phyloP scores from a whole-genome alignment of 64 coral and sea anemone species.

The Platygyra sinensis region DNA sequence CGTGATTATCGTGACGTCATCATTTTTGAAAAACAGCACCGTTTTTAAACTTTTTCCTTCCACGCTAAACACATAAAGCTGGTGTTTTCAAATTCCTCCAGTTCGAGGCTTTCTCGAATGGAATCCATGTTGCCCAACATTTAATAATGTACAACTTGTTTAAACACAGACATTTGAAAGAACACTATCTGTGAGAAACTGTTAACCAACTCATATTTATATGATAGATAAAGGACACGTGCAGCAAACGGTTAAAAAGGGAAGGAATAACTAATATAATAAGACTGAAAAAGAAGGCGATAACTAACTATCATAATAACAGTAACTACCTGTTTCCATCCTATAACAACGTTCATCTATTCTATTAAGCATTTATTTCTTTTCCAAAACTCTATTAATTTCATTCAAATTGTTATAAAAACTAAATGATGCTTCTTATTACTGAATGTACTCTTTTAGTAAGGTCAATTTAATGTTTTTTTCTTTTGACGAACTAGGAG shows the following conservation, averaged over 20 bases:
- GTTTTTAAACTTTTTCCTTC: too few relatives aligned
- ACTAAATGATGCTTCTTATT: not conserved
- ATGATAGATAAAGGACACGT: not conserved
- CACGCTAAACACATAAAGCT: too few relatives aligned
- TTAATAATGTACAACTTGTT: too few relatives aligned
- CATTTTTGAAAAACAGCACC: too few relatives aligned
- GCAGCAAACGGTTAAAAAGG: not conserved
- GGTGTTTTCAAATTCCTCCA: too few relatives aligned
- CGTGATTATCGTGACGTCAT: too few relatives aligned
- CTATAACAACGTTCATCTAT: not conserved
- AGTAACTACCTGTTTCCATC: not conserved
- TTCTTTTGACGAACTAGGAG: not conserved
- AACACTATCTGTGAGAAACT: not conserved
- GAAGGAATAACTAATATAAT: not conserved
- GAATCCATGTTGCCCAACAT: too few relatives aligned
- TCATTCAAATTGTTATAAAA: not conserved
- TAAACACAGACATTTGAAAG: not conserved
- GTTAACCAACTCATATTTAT: not conserved
- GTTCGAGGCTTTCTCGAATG: too few relatives aligned
- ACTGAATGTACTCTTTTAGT: not conserved
- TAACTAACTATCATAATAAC: not conserved
- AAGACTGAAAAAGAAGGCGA: not conserved
- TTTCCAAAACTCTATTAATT: not conserved
- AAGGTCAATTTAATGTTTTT: not conserved
- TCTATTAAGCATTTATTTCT: not conserved